Conservation (phyloP, 2,888 invertebrate genomes). For the Aricia artaxerxes region DNA sequence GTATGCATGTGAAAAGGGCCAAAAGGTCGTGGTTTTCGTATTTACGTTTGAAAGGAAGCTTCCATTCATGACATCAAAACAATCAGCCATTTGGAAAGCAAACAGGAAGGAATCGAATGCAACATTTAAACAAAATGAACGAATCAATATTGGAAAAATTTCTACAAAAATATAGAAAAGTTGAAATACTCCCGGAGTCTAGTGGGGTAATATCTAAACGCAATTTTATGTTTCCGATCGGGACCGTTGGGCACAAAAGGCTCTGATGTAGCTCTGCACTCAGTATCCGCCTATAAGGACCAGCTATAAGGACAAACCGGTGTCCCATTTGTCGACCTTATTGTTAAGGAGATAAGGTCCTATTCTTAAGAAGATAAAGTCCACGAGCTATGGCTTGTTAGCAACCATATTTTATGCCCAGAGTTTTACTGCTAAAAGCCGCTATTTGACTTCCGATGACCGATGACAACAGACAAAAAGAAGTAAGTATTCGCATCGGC, state of each 20-base stretch:
- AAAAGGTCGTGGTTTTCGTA: too few species aligned
- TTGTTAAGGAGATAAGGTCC: neutral
- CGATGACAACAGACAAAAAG: neutral
- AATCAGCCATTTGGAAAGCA: too few species aligned
- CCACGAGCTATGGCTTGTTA: neutral
- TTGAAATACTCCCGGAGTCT: neutral
- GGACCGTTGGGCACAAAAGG: constrained; percentile 17
- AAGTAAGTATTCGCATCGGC: neutral
- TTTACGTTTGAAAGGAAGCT: too few species aligned
- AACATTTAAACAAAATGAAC: neutral
- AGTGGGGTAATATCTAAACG: constrained; percentile 16
- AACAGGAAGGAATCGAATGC: neutral
- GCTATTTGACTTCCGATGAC: constrained; percentile 21
- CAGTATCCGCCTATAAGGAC: constrained; percentile 27
- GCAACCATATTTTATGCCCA: constrained; percentile 23
- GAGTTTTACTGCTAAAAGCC: constrained; percentile 22
- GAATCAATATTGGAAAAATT: neutral
- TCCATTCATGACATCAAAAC: too few species aligned
- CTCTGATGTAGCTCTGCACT: constrained; percentile 14
- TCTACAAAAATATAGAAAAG: neutral
- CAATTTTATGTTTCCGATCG: constrained; percentile 30
- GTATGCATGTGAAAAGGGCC: too few species aligned
- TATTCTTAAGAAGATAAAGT: neutral
- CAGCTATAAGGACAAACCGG: neutral
- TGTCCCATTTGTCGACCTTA: neutral